phyloP scores from a whole-genome alignment of 2,888 invertebrate genomes.

The Thalpophila matura region DNA sequence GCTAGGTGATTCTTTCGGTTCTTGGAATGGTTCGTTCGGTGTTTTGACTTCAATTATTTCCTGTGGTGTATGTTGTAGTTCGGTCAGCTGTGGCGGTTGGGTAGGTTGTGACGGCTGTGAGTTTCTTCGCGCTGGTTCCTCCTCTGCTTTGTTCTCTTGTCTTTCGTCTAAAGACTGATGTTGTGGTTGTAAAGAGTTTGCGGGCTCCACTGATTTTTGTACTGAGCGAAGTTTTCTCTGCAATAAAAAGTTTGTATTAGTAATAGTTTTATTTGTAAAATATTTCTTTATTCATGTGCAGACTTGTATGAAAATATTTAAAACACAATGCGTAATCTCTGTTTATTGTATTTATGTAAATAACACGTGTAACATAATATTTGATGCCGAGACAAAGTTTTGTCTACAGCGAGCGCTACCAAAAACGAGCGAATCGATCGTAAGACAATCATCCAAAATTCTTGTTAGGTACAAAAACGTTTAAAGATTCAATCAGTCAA shows the following conservation, averaged over 20 bases:
- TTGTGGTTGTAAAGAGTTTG: constrained; percentile 77
- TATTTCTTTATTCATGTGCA: too few relatives aligned
- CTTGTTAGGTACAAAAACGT: constrained; percentile 10
- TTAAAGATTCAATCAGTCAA: constrained; percentile 32
- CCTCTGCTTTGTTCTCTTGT: constrained; percentile 70
- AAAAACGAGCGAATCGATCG: neutral
- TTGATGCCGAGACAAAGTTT: too few relatives aligned
- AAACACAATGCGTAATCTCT: too few relatives aligned
- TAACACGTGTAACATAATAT: too few relatives aligned
- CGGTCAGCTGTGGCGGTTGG: constrained; percentile 27
- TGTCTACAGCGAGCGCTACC: neutral
- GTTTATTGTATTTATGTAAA: too few relatives aligned
- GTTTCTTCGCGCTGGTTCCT: constrained; percentile 68
- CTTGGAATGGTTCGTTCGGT: constrained; percentile 67
- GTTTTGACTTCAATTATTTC: constrained; percentile 65
- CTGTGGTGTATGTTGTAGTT: constrained; percentile 55
- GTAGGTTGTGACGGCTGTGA: constrained; percentile 63
- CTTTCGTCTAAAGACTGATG: constrained; percentile 83
- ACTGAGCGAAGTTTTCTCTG: constrained; percentile 93
- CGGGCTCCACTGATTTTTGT: constrained; percentile 89
- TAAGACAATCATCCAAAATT: constrained; percentile 1
- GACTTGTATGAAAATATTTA: too few relatives aligned
- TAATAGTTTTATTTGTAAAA: too few relatives aligned
- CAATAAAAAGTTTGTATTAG: constrained; percentile 55
- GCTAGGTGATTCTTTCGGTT: constrained; percentile 68